Evolutionary conservation across 2,113 vertebrate species (phyloP).

Genomic region (Crocuta crocuta): DNA sequence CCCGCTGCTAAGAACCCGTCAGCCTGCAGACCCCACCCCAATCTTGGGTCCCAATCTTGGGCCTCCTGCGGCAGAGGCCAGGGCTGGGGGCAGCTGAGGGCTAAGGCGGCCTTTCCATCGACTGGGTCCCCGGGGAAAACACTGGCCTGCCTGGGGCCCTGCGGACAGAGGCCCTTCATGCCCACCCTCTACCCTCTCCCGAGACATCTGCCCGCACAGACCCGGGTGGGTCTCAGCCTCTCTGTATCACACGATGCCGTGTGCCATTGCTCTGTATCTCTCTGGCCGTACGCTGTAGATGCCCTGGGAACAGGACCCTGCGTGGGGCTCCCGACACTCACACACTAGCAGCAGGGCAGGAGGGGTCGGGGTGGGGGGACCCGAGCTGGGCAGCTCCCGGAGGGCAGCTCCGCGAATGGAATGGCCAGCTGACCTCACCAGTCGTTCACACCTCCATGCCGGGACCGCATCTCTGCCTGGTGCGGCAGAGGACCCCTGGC

Average conservation of each 20-base stretch:
- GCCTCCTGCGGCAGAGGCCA: background rate
- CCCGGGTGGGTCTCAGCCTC: background rate
- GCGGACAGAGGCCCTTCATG: no score
- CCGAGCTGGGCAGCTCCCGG: background rate
- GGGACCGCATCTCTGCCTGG: fast-evolving
- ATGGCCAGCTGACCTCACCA: no score
- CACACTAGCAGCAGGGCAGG: fast-evolving
- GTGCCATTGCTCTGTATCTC: background rate
- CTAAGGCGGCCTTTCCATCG: background rate
- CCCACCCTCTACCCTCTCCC: background rate
- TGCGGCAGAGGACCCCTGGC: fast-evolving
- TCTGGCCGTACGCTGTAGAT: fast-evolving
- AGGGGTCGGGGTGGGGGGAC: no score
- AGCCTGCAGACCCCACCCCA: background rate
- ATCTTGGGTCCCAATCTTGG: background rate
- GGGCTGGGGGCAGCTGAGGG: background rate
- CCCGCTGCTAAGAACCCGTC: fast-evolving
- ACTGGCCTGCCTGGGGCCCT: no score
- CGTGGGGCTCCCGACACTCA: background rate
- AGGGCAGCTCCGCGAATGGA: fast-evolving
- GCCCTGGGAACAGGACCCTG: fast-evolving
- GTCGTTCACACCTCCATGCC: fast-evolving
- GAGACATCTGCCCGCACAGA: background rate
- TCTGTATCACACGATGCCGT: fast-evolving
- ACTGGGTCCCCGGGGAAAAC: background rate